These are phyloP conservation scores for Myzus persicae DNA, from an alignment of 1,140 invertebrate genomes.

Conservation along the genomic window DNA sequence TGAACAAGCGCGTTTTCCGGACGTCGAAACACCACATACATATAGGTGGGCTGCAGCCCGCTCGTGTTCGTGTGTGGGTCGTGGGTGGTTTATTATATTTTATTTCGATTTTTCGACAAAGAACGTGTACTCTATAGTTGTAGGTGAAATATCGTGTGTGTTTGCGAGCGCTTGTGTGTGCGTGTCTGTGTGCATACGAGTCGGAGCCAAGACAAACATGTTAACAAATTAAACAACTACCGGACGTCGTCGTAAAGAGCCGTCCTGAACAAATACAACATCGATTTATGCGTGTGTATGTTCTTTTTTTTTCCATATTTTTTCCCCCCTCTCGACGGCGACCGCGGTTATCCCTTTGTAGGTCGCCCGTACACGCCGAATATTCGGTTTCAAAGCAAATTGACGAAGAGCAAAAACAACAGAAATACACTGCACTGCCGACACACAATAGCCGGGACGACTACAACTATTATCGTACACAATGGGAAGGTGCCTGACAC, in stretches of 20 bases:
- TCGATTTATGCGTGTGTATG: neutral
- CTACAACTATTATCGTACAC: too few species aligned
- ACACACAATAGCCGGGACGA: neutral
- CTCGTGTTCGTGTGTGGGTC: slow-evolving; percentile 4
- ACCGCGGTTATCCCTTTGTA: slow-evolving; percentile 20
- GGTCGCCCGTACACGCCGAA: slow-evolving; percentile 14
- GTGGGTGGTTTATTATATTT: slow-evolving; percentile 31
- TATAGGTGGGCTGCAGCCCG: neutral
- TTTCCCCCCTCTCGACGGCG: neutral
- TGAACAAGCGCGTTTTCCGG: too few species aligned
- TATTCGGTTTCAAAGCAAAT: slow-evolving; percentile 56
- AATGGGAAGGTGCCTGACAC: neutral
- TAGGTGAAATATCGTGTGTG: neutral
- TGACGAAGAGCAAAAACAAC: slow-evolving; percentile 56
- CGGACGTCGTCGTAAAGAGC: slow-evolving; percentile 55
- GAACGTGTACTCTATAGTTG: neutral
- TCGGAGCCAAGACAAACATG: slow-evolving; percentile 54
- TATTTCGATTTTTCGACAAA: slow-evolving; percentile 24
- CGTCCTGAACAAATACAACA: slow-evolving; percentile 56
- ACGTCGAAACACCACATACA: too few species aligned
- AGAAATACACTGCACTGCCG: slow-evolving; percentile 39
- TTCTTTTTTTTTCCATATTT: neutral
- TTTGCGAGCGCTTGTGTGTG: neutral
- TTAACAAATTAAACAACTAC: slow-evolving; percentile 59
- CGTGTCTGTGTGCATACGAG: neutral